Evolutionary conservation across 2,113 vertebrate genomes (phyloP), one percentile per base, ranked within the genome.

Genomic region (Lepus europaeus): DNA sequence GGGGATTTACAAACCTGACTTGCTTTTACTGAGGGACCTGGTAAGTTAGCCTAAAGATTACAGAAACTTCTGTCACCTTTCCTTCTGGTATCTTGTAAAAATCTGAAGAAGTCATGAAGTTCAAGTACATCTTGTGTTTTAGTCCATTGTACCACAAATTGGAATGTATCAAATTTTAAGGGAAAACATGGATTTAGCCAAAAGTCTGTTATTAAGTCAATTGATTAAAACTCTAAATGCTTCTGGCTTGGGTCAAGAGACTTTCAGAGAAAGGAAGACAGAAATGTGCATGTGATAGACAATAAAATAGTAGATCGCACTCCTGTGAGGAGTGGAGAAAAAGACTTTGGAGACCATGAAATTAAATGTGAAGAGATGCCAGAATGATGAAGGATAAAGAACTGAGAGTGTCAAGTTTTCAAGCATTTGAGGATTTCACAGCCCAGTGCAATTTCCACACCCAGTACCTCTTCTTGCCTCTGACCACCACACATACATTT

Each of bases 61-160:
- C 53, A 8, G 45, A 59, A 74, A 27, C 10, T 77, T 82, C 17
- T 70, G 23, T 13, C 33, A 69, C 22, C 2, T 45, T 86, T 16
- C 16, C 25, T 85, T 64, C 5, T 86, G 31, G 79, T 45, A 89
- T 91, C 3, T 13, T 33, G 31, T 14, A 22, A 78, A 88, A 93
- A 92, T 81, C 31, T 45, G 63, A 23, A 81, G 23, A 90, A 76
- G 33, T 88, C 29, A 66, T 74, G 22, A 89, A 74, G 33, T 39
- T n/a, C 76, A 93, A 82, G 13, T 8, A 63, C 3, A n/a, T 89
- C 56, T 70, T 59, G 3, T 68, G 64, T 93, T 76, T 29, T 51
- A 83, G 3, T 84, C 39, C 17, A n/a, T 79, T 0, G 10, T 79
- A 10, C 39, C 29, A 22, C 39, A 79, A 14, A 20, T 39, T 77